A percentile compares a stretch with the other conserved stretches of the same genome.
Conservation (phyloP, 2,113 vertebrate species). For the Gallinago undulata region DNA sequence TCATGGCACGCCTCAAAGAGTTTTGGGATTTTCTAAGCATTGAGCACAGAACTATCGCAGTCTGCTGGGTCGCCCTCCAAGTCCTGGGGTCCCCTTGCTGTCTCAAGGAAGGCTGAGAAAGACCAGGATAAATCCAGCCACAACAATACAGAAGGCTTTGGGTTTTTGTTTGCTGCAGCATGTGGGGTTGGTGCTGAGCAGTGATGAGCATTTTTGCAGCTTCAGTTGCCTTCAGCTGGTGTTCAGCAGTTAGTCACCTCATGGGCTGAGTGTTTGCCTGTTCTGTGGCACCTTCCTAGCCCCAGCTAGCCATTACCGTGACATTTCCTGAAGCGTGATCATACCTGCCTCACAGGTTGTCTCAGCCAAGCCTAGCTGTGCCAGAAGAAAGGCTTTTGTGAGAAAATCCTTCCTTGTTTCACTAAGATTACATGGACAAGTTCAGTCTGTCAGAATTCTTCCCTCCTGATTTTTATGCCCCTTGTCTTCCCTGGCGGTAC, state of each 20-base stretch:
- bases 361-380: background rate
- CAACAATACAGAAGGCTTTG: fast-evolving
- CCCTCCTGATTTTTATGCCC: fast-evolving
- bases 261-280: fast-evolving
- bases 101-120: background rate
- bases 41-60: background rate
- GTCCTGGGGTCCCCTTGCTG: background rate
- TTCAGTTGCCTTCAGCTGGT: background rate
- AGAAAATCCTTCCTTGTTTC: background rate
- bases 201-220: background rate
- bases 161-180: background rate
- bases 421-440: fast-evolving
- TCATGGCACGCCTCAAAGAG: background rate
- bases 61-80: background rate
- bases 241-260: background rate
- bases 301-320: background rate
- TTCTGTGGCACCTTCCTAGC: background rate
- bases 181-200: background rate
- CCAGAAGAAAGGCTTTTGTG: background rate
- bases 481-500: background rate
- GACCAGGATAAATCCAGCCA: background rate
- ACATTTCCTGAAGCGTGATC: fast-evolving
- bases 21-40: background rate
- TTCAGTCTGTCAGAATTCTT: background rate
- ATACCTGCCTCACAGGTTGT: background rate